These are phyloP conservation scores for Thunnus albacares DNA, from an alignment of 2,797 vertebrate species.

Conservation along the genomic window DNA sequence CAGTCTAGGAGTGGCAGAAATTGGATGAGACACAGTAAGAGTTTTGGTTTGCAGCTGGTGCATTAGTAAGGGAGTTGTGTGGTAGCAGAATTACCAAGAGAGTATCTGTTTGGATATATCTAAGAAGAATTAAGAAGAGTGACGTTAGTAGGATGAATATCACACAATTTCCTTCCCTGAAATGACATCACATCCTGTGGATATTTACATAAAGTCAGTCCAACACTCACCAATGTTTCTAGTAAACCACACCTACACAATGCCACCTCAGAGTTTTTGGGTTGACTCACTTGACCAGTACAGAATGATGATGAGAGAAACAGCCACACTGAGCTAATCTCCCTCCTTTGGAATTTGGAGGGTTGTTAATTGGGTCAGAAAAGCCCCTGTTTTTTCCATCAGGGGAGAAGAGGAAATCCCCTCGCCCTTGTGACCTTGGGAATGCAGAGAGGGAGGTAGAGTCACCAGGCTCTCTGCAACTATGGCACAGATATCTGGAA, in stretches of 20 bases:
- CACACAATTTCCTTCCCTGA: background rate
- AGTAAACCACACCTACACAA: conserved; percentile 3
- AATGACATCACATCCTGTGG: conserved; percentile 10
- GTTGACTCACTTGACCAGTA: conserved; percentile 5
- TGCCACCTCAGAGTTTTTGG: background rate
- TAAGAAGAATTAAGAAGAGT: background rate
- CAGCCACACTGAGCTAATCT: conserved; percentile 17
- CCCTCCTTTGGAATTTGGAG: conserved; percentile 14
- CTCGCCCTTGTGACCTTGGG: conserved; percentile 47
- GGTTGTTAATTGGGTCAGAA: conserved; percentile 44
- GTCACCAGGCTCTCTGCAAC: conserved; percentile 30
- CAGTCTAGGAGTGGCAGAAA: conserved; percentile 7
- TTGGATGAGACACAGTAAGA: background rate
- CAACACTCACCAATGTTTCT: background rate
- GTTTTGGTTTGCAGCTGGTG: conserved; percentile 11
- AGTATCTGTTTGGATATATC: conserved; percentile 27
- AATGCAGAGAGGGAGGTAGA: conserved; percentile 31
- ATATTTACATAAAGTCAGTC: background rate
- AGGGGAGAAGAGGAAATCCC: conserved; percentile 64
- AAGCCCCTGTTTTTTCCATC: conserved; percentile 65
- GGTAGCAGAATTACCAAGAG: conserved; percentile 12
- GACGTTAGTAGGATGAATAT: background rate
- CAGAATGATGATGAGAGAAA: conserved; percentile 27
- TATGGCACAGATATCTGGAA: conserved; percentile 4
- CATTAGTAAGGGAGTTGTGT: background rate